phyloP scores from a whole-genome alignment of 2,888 invertebrate species.

The Cheilosia variabilis region DNA sequence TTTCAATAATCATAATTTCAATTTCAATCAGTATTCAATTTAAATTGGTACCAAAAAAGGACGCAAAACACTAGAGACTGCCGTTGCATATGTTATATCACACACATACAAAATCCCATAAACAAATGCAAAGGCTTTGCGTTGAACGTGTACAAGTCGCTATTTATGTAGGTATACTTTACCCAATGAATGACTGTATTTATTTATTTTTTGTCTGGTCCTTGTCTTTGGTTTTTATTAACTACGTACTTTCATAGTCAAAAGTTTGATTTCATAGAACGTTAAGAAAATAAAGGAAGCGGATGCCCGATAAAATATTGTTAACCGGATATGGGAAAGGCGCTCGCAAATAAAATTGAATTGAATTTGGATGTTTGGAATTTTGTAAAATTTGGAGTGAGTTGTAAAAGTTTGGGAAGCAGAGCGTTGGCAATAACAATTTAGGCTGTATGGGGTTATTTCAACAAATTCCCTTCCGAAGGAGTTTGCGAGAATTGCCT shows the following conservation, averaged over 20 bases:
- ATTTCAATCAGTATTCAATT: conserved; percentile 75
- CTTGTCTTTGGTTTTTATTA: conserved; percentile 1
- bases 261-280: conserved; percentile 58
- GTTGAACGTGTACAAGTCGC: not conserved
- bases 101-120: conserved; percentile 17
- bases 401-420: no score
- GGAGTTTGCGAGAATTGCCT: no score
- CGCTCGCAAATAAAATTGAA: not conserved
- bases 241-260: conserved; percentile 26
- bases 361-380: not conserved
- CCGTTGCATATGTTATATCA: not conserved
- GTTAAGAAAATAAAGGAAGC: conserved; percentile 12
- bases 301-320: conserved; percentile 8
- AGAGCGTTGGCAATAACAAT: no score
- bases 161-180: not conserved
- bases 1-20: conserved; percentile 73
- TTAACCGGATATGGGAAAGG: no score
- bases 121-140: conserved; percentile 52
- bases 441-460: no score
- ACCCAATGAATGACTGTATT: not conserved
- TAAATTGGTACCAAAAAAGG: conserved; percentile 51
- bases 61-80: conserved; percentile 1
- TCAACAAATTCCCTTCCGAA: no score
- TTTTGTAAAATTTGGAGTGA: not conserved
- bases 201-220: not conserved